Base-by-base conservation (phyloP, 2,888 invertebrate species). In the Cryptocephalus moraei region DNA sequence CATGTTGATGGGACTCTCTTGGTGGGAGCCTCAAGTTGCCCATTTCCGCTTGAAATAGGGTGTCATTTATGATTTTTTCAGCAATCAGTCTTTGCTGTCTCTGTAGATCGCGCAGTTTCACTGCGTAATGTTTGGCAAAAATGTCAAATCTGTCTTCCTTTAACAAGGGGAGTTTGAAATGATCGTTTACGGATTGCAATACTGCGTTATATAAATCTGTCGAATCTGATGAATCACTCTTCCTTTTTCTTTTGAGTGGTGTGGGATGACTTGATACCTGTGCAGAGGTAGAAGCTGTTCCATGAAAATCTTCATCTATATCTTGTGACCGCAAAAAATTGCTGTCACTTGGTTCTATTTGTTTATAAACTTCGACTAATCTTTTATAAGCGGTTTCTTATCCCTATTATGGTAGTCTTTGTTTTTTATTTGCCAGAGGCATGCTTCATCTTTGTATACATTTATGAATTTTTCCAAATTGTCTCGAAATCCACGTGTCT, bases 51-150 rank as follows among this genome's bases (percentile, higher is more conserved):
- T 53, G 44, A 44, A 50, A 53, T 22, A 50, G 34, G 4, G 43
- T 40, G 33, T 53, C 55, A 43, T 55, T 55, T 34, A 55, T 53
- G 1, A 51, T 44, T 46, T 52, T 49, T 49, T 54, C 53, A 13
- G 50, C 50, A 42, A 44, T 46, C 46, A 53, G 41, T 33, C 44
- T 33, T 32, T 55, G 53, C 33, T 49, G 38, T 45, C 34, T 45
- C 32, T 41, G 39, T 22, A 55, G 41, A 33, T 47, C 45, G n/a
- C 55, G 44, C 46, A 55, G 42, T 44, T 55, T 55, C 40, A 46
- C 42, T 9, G 51, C 53, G 40, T 44, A 39, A 31, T 32, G 45
- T 48, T 49, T 51, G 10, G 49, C 53, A 45, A 49, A 33, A 43
- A 49, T 33, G 43, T 51, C 51, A 11, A 49, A 51, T 33, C 48